Percentiles rank a stretch among this genome's conserved stretches.
Evolutionary conservation across 2,113 vertebrate genomes (phyloP).

Genomic region (Hippocampus abdominalis): DNA sequence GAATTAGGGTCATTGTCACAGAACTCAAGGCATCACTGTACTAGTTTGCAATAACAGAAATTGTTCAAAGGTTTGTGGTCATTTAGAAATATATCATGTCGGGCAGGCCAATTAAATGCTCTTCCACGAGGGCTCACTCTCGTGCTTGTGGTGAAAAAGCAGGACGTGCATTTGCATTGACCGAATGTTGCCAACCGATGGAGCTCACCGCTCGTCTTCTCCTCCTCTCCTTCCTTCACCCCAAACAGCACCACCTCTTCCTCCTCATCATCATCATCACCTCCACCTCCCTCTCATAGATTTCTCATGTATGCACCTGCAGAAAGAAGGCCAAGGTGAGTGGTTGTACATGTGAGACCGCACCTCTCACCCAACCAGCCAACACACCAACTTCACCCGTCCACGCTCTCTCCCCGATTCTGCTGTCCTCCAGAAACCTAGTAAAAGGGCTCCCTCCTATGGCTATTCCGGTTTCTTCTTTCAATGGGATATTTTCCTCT

Average conservation of each 20-base stretch:
- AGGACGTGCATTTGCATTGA: background rate
- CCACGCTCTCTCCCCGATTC: slow-evolving; percentile 7
- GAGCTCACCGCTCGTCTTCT: slow-evolving; percentile 53
- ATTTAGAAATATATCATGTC: background rate
- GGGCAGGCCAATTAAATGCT: background rate
- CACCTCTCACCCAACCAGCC: slow-evolving; percentile 36
- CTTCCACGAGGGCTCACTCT: background rate
- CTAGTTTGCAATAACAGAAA: too few species aligned
- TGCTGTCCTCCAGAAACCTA: background rate
- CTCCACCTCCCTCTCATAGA: slow-evolving; percentile 89
- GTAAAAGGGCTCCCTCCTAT: background rate
- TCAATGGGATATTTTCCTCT: background rate
- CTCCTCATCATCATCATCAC: slow-evolving; percentile 48
- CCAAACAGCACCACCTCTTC: slow-evolving; percentile 86
- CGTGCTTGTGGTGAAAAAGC: background rate
- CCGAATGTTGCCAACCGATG: slow-evolving; percentile 31
- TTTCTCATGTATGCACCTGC: slow-evolving; percentile 99
- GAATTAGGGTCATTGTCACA: too few species aligned
- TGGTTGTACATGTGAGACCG: slow-evolving; percentile 52
- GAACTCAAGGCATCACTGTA: too few species aligned
- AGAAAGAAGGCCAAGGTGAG: slow-evolving; percentile 95
- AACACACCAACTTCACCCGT: background rate
- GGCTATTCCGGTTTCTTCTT: slow-evolving; percentile 4
- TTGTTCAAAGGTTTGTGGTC: too few species aligned
- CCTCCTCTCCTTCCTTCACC: slow-evolving; percentile 34